Conservation (phyloP, 1,140 invertebrate species). For the Agraylea sexmaculata region DNA sequence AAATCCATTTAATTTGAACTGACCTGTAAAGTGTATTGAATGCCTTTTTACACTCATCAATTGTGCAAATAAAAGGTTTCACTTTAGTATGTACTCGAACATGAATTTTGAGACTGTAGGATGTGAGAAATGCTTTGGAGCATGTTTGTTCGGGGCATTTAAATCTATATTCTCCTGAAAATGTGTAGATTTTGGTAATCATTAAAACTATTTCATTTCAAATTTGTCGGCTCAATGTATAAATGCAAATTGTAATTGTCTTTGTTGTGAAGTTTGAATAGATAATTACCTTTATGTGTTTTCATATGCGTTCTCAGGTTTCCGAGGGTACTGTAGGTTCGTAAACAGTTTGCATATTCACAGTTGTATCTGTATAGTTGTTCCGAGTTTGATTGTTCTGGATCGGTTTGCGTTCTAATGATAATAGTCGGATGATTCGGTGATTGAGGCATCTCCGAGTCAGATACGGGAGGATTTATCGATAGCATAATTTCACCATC, state of each 20-base stretch:
- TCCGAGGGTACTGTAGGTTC: constrained; percentile 88
- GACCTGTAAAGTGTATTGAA: constrained; percentile 88
- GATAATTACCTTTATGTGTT: constrained; percentile 77
- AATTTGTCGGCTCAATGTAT: constrained; percentile 4
- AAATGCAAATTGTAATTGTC: constrained; percentile 3
- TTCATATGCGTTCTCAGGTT: constrained; percentile 93
- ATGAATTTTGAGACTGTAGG: constrained; percentile 91
- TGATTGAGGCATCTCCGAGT: constrained; percentile 9
- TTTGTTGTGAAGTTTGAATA: constrained; percentile 3
- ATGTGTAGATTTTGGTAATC: no score
- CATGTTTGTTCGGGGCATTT: constrained; percentile 79
- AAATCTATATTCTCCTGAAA: constrained; percentile 87
- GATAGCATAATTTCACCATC: no score
- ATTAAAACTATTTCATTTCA: no score
- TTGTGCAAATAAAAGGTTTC: constrained; percentile 74
- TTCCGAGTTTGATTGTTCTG: background rate
- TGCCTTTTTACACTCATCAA: constrained; percentile 74
- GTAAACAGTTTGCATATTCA: constrained; percentile 77
- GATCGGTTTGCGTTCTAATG: constrained; percentile 16
- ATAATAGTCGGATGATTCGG: constrained; percentile 14
- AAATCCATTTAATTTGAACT: constrained; percentile 18
- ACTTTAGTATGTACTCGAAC: constrained; percentile 90
- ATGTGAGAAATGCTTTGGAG: constrained; percentile 88
- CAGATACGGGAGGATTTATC: constrained; percentile 14
- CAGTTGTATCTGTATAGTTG: constrained; percentile 55